Conservation (phyloP, 2,797 vertebrate genomes). For the Acridotheres tristis region DNA sequence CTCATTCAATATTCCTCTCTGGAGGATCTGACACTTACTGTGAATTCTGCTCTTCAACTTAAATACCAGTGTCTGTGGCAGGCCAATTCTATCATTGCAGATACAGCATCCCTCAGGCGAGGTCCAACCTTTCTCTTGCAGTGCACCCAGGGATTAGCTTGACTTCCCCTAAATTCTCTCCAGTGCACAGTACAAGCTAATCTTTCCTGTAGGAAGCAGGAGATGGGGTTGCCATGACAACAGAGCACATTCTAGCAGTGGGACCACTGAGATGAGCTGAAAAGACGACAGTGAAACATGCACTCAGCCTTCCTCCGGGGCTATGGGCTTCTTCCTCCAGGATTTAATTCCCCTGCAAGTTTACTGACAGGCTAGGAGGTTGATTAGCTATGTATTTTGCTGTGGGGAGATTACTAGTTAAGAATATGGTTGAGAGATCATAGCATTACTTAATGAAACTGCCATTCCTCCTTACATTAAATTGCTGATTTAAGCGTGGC, state of each 20-base stretch:
- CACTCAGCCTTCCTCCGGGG: slow-evolving; percentile 77
- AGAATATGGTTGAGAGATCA: slow-evolving; percentile 67
- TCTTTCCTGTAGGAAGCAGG: slow-evolving; percentile 85
- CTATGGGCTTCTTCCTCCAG: slow-evolving; percentile 73
- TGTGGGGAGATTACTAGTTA: slow-evolving; percentile 62
- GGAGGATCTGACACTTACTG: slow-evolving; percentile 79
- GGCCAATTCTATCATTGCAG: slow-evolving; percentile 79
- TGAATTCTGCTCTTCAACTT: slow-evolving; percentile 82
- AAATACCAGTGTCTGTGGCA: slow-evolving; percentile 81
- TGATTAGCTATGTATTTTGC: slow-evolving; percentile 76
- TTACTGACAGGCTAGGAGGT: slow-evolving; percentile 61
- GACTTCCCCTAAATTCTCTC: slow-evolving; percentile 86
- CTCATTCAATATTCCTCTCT: slow-evolving; percentile 74
- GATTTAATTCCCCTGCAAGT: slow-evolving; percentile 78
- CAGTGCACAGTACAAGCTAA: slow-evolving; percentile 85
- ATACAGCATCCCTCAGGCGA: slow-evolving; percentile 81
- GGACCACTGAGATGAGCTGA: slow-evolving; percentile 82
- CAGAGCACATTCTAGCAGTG: slow-evolving; percentile 84
- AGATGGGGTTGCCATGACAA: slow-evolving; percentile 86
- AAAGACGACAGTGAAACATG: slow-evolving; percentile 79
- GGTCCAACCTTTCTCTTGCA: slow-evolving; percentile 84
- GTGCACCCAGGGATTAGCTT: slow-evolving; percentile 85
- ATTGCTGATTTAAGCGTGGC: slow-evolving; percentile 48
- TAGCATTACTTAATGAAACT: slow-evolving; percentile 69
- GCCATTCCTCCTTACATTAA: slow-evolving; percentile 35